These are phyloP conservation scores for Kryptolebias ocellatus DNA, from an alignment of 2,797 vertebrate genomes.

Conservation along the genomic window DNA sequence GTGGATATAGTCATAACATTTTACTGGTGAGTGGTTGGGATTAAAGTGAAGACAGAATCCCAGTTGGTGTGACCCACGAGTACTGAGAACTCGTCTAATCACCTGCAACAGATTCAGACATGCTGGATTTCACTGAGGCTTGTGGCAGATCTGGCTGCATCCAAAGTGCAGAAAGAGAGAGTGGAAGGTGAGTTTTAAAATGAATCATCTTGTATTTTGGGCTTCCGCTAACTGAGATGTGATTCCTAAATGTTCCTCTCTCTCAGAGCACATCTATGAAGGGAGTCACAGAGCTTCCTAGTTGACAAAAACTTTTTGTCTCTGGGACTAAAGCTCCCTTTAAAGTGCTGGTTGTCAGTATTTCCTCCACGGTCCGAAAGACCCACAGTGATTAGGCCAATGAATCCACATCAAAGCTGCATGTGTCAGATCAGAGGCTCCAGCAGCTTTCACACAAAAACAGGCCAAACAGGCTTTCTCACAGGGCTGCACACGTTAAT, in stretches of 20 bases:
- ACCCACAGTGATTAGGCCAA: neutral
- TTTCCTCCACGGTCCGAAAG: neutral
- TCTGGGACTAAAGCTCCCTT: neutral
- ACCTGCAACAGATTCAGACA: neutral
- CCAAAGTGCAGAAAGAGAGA: neutral
- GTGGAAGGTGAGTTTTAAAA: neutral
- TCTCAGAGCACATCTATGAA: neutral
- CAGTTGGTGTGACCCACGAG: neutral
- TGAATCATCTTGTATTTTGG: neutral
- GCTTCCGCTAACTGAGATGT: neutral
- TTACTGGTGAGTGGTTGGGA: constrained; percentile 1
- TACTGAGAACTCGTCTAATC: neutral
- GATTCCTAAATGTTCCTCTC: neutral
- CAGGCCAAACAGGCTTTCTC: neutral
- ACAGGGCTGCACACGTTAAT: neutral
- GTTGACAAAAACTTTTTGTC: neutral
- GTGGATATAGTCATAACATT: neutral
- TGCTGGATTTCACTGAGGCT: neutral
- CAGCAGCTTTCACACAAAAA: neutral
- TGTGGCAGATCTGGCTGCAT: neutral
- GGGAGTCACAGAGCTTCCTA: neutral
- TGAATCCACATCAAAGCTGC: constrained; percentile 13
- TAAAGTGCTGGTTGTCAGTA: neutral
- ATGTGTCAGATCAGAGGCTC: neutral
- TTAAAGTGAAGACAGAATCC: neutral